Evolutionary conservation across 1,140 invertebrate genomes (phyloP), one percentile per base, ranked within the genome.

Genomic region (Phthorimaea operculella): DNA sequence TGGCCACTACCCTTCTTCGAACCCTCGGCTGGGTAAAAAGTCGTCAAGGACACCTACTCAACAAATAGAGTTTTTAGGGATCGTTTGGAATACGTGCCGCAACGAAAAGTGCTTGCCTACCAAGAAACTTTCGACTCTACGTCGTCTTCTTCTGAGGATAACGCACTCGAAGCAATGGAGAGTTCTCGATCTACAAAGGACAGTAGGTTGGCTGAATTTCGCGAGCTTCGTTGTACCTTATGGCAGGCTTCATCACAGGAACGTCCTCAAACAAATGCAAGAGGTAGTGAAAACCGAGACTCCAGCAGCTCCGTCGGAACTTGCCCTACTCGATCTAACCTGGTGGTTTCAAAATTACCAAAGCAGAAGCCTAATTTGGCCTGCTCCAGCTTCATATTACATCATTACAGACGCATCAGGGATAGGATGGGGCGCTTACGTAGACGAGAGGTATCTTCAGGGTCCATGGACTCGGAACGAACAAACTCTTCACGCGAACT

Each of bases 401-500:
- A 18, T 79, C 9, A 59, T 63, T 17, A 72, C 70, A 18, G 68
- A 75, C 55, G 70, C 75, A 8, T 68, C 73, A 16, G 60, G 65
- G 15, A 33, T 16, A n/a, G 72, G 66, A 28, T 28, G 21, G 73
- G 70, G 72, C 5, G 63, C 67, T 15, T 63, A 66, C 1, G 14
- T 76, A 28, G 52, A 68, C 60, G 51, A 59, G 10, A 16, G 21
- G 0, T 11, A 51, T 36, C 33, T 54, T 16, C 54, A 54, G 21
- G 71, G 62, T 0, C 11, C 7, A 11, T 76, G 75, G 69, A 36
- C 54, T 6, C n/a, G 4, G 48, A 17, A 50, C 11, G 70, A 75
- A 51, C 28, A 48, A 18, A 44, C 9, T 1, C 61, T 68, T 44
- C 71, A 76, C 53, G 62, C 58, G 54, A 80, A 79, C 42, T 28